A percentile compares a stretch with the other conserved stretches of the same genome.
phyloP scores from a whole-genome alignment of 2,113 vertebrate genomes.

The Lepidothrix coronata region DNA sequence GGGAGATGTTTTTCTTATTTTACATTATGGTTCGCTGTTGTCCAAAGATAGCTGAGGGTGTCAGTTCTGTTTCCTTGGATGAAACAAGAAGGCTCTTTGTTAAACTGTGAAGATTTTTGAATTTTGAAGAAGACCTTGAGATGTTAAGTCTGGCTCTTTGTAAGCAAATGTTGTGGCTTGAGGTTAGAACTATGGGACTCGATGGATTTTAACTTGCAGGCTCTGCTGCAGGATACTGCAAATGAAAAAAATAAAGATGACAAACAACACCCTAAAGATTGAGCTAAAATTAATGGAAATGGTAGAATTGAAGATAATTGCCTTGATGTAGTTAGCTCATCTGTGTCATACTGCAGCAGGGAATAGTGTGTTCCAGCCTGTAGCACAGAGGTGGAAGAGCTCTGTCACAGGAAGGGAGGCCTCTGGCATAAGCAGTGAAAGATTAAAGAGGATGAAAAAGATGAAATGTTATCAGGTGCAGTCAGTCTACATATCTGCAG shows the following conservation, averaged over 20 bases:
- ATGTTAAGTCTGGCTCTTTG: slow-evolving; percentile 35
- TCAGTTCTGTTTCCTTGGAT: slow-evolving; percentile 10
- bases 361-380: not conserved
- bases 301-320: not conserved
- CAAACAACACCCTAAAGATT: slow-evolving; percentile 10
- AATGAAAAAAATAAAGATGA: slow-evolving; percentile 8
- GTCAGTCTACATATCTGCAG: not conserved
- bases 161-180: slow-evolving; percentile 10
- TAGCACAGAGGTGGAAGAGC: not conserved
- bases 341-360: not conserved
- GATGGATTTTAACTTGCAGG: slow-evolving; percentile 31
- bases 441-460: not conserved
- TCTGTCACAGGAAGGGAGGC: not conserved
- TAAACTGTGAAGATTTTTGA: slow-evolving; percentile 1
- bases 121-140: slow-evolving; percentile 32
- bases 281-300: slow-evolving; percentile 18
- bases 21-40: not conserved
- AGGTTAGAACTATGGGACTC: slow-evolving; percentile 28
- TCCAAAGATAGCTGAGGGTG: slow-evolving; percentile 9
- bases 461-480: not conserved
- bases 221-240: slow-evolving; percentile 6
- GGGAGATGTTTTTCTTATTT: slow-evolving; percentile 16
- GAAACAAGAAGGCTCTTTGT: slow-evolving; percentile 1
- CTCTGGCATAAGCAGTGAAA: not conserved
- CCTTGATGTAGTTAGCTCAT: not conserved